phyloP scores from a whole-genome alignment of 2,797 vertebrate species.

The Serranus cabrilla region DNA sequence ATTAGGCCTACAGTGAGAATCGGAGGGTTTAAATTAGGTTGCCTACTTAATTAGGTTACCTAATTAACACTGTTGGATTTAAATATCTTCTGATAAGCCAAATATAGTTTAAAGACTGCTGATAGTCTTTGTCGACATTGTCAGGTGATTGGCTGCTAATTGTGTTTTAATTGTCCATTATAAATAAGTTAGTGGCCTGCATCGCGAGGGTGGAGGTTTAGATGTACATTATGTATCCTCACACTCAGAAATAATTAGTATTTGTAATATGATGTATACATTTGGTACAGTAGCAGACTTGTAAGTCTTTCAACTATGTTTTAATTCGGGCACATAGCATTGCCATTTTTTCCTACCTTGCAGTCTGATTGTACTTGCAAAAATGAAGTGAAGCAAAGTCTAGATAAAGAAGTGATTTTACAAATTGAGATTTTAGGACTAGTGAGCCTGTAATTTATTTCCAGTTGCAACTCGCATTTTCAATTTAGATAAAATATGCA shows the following conservation, averaged over 20 bases:
- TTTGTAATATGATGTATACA: not conserved
- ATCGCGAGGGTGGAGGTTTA: not conserved
- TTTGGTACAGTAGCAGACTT: not conserved
- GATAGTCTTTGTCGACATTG: constrained; percentile 28
- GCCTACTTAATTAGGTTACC: constrained; percentile 47
- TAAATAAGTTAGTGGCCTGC: not conserved
- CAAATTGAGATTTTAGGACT: not conserved
- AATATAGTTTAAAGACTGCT: constrained; percentile 31
- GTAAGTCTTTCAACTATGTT: not conserved
- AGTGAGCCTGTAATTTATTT: not conserved
- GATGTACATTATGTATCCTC: not conserved
- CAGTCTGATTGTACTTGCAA: not conserved
- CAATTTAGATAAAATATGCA: not conserved
- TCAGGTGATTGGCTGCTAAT: constrained; percentile 39
- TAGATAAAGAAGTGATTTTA: not conserved
- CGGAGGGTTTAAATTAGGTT: constrained; percentile 35
- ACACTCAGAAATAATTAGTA: not conserved
- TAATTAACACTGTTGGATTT: constrained; percentile 49
- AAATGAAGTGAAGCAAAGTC: not conserved
- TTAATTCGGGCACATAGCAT: not conserved
- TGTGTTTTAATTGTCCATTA: constrained; percentile 16
- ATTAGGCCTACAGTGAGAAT: not conserved
- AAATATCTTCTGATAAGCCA: constrained; percentile 40
- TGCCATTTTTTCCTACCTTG: not conserved
- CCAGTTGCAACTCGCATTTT: not conserved